Evolutionary conservation across 2,888 invertebrate species (phyloP), one percentile per base, ranked within the genome.

Genomic region (Dinocampus coccinellae): DNA sequence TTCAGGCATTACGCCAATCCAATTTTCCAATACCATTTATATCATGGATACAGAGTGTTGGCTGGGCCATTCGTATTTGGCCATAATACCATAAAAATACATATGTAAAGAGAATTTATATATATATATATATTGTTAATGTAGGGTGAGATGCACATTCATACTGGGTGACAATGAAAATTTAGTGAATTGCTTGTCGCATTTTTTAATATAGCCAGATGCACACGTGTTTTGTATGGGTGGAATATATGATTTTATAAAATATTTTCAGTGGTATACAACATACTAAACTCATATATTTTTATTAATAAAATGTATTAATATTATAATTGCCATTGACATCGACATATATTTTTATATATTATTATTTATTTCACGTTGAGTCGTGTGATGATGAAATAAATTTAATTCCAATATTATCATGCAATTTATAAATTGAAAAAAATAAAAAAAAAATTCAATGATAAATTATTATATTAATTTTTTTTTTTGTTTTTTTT

Each of bases 11-110:
- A 69, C 62, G 64, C 47, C 75, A 69, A 73, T 75, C 72, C 77
- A 72, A 75, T 79, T 78, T 76, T 69, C 77, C 76, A 76, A 78
- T 79, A 73, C 73, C 77, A 77, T 80, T 79, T 77, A 75, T 79
- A 78, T 77, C 72, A 72, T 53, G 75, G 61, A 72, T 75, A 80
- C 76, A 79, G 70, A 73, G 73, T 73, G 75, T 73, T 74, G 63
- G 33, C 65, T 69, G 73, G 70, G 13, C 33, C 70, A 75, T 74
- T 77, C 67, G 74, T 66, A 71, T 70, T 36, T 29, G 24, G 58
- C 55, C 16, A 69, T 72, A 73, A 73, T 57, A 67, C 62, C 75
- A 69, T 76, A 70, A 76, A 77, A 77, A 77, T 53, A 34, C 22
- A 52, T 52, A 24, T 33, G 34, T 61, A 47, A 16, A 6, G n/a